These are phyloP conservation scores for Felis catus DNA, from an alignment of 2,113 vertebrate genomes.

Conservation along the genomic window DNA sequence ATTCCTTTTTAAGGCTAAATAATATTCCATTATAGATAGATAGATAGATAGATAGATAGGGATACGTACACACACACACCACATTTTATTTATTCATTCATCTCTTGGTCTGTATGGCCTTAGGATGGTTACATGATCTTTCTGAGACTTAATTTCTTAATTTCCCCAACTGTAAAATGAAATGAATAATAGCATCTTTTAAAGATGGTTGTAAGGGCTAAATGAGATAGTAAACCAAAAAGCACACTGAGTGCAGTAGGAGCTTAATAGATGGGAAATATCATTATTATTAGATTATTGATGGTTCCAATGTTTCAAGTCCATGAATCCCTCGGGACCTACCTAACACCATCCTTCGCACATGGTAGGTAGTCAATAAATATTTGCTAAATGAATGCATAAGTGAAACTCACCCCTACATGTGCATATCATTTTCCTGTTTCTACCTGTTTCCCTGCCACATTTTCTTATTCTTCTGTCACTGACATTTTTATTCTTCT, in stretches of 20 bases:
- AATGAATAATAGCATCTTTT: neutral
- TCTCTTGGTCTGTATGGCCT: neutral
- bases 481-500: neutral
- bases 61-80: no score
- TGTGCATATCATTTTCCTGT: neutral
- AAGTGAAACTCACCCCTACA: neutral
- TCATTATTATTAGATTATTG: neutral
- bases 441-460: neutral
- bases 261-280: neutral
- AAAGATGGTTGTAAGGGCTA: neutral
- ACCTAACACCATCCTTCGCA: neutral
- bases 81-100: neutral
- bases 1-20: neutral
- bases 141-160: conserved; percentile 4
- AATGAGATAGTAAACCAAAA: neutral
- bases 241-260: neutral
- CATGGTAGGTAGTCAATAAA: neutral
- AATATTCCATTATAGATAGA: neutral
- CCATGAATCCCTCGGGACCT: neutral
- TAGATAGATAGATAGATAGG: no score
- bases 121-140: neutral
- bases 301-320: neutral
- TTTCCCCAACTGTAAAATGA: neutral
- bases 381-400: neutral
- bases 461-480: neutral